Base-by-base conservation (phyloP, 2,888 invertebrate species). In the Pomacea canaliculata region DNA sequence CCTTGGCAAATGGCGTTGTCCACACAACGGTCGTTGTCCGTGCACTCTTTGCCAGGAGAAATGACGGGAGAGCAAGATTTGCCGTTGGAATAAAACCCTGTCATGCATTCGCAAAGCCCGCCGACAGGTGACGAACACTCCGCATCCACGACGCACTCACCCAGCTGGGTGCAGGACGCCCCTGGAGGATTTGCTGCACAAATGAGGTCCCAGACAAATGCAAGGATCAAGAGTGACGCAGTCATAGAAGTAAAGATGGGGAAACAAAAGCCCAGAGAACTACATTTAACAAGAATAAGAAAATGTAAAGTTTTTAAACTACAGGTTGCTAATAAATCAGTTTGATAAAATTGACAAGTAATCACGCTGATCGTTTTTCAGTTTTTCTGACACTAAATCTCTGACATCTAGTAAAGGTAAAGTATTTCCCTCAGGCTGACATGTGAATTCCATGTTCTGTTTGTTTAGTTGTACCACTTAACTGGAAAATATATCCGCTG, bases 71-170 rank as follows among this genome's bases (percentile, higher is more conserved):
- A 71, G 62, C 76, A 76, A 37, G n/a, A 8, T 37, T 60, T 56
- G 7, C 76, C 76, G 72, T 71, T 48, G 27, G 62, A 46, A 67
- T 71, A 79, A 48, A 69, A 79, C 4, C 79, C 79, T 0, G 18
- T n/a, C 48, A 67, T 71, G 59, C 79, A 79, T 27, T 71, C 71
- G 46, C 79, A 79, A 46, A 79, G 68, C 10, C 79, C 79, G 62
- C 79, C 79, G 23, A 67, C 56, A 10, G 73, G 76, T 62, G 79
- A 76, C n/a, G 76, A 76, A 60, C 79, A 79, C 37, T 79, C 70
- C 8, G 79, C 76, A 48, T 79, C 62, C 13, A 71, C 70, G 27
- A 79, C 74, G 51, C 79, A 79, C 60, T 79, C 63, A 5, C 71
- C 74, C 9, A 74, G 49, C 37, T 19, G 37, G 66, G 60, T 51